Base-by-base conservation (phyloP, 2,113 vertebrate genomes). In the Anarhynchus alexandrinus region DNA sequence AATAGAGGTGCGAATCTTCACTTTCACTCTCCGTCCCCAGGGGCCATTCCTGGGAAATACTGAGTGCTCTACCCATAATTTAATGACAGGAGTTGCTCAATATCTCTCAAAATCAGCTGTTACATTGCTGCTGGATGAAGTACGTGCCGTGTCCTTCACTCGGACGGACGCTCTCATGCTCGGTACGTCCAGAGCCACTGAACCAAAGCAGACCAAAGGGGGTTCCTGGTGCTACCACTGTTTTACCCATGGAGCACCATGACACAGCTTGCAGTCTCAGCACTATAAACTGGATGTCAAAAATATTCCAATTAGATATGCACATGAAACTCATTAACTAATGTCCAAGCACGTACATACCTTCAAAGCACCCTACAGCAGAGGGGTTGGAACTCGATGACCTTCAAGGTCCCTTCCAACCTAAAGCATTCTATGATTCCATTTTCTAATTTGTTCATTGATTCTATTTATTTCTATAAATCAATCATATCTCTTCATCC, bases 221-320 rank as follows among this genome's bases (percentile, higher is more conserved):
- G 6, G 14, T 70, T 49, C 55, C 47, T n/a, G 4, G 16, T 10
- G 34, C 19, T 30, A 8, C 20, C 34, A 1, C n/a, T 61, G 21
- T 7, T 70, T 26, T 20, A n/a, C n/a, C 45, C 15, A 7, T 3
- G 2, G 25, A 59, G 15, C 52, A 9, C 25, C 5, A 1, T 6
- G 40, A 21, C 23, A 40, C 1, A 36, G 14, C 32, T 30, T 30
- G 21, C 25, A 21, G 30, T 7, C 40, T 27, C 64, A 18, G 15
- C 6, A 14, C 16, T 42, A 21, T 25, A 10, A 76, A 76, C 45
- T 12, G 34, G 22, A 29, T 45, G 62, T 5, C 34, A 30, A 54
- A 54, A 83, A 47, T 17, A 45, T 7, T 40, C 19, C 40, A 26
- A 40, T n/a, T 29, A 69, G 22, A 10, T 19, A 34, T 8, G 45